Base-by-base conservation (phyloP, 2,797 vertebrate species). In the Peromyscus nudipes region DNA sequence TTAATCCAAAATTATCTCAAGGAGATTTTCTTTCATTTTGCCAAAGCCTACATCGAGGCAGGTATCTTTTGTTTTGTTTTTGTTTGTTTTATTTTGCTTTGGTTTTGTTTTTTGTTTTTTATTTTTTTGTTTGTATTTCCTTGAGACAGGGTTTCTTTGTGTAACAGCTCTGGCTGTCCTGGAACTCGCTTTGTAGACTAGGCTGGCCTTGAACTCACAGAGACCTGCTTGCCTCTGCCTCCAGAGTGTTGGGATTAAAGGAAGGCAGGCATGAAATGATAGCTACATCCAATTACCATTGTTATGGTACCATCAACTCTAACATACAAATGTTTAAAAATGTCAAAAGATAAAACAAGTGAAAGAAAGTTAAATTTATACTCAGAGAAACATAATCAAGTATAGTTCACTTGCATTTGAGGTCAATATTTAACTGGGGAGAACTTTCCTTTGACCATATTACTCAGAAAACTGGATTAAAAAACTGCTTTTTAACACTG, bases 1-100 rank as follows among this genome's bases (percentile, higher is more conserved):
- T 25, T 40, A 93, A 83, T 91, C 96, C 75, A 92, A 65, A 92
- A 83, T 25, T 73, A 62, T 77, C 75, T 86, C 46, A n/a, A 73
- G 37, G 31, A 96, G 43, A 82, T 11, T 89, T 92, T 71, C 49
- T 40, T 64, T 84, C 55, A 65, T 46, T 87, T 31, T 84, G 16
- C 60, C 57, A 43, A 84, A 84, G 46, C 27, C 81, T 84, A 34
- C 29, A 84, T 65, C 46, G 16, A 64, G 19, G 40, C 37, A 67
- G 65, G 65, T 31, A 55, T 55, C 12, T 55, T 55, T 55, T 55
- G 29, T 65, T 62, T 65, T 65, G 11, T 21, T 62, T 62, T 62
- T 67, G 46, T 55, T 55, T 55, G 29, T 65, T 62, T 65, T 65
- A 12, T 21, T 62, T 62, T 62, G 60, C 49, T 49, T 62, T 62